Evolutionary conservation across 1,140 invertebrate genomes (phyloP).

Genomic region (Chionoecetes opilio): DNA sequence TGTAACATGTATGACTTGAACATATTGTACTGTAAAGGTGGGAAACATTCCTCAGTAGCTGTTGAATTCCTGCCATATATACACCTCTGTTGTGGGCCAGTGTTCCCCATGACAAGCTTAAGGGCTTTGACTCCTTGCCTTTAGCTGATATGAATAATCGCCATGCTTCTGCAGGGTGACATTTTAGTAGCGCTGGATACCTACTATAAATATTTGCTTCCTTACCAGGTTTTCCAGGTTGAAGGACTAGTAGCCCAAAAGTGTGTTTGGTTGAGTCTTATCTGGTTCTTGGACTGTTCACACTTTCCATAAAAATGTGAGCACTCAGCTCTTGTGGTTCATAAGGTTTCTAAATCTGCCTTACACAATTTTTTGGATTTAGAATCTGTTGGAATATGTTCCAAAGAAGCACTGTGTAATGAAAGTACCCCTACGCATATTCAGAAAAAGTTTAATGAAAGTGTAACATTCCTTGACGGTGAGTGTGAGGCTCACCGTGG

Average conservation of each 20-base stretch:
- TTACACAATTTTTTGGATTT: slow-evolving; percentile 44
- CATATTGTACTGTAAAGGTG: not conserved
- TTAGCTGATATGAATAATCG: not conserved
- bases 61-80: slow-evolving; percentile 30
- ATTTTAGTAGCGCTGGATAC: not conserved
- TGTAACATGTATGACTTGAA: slow-evolving; percentile 41
- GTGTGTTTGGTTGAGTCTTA: not conserved
- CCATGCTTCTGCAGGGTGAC: not conserved
- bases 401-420: not conserved
- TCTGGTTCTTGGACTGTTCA: slow-evolving; percentile 33
- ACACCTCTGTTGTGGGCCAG: not conserved
- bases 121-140: not conserved
- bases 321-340: not conserved
- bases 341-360: not conserved
- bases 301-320: not conserved
- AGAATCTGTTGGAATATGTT: slow-evolving; percentile 27
- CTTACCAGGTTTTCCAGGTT: too few relatives aligned
- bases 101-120: not conserved
- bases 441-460: not conserved
- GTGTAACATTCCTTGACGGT: slow-evolving; percentile 16
- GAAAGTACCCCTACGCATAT: not conserved
- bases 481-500: slow-evolving; percentile 21
- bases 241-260: not conserved
- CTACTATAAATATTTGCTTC: not conserved
- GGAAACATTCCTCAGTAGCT: not conserved